Evolutionary conservation across 1,140 invertebrate species (phyloP).

Genomic region (Drosophila simulans): DNA sequence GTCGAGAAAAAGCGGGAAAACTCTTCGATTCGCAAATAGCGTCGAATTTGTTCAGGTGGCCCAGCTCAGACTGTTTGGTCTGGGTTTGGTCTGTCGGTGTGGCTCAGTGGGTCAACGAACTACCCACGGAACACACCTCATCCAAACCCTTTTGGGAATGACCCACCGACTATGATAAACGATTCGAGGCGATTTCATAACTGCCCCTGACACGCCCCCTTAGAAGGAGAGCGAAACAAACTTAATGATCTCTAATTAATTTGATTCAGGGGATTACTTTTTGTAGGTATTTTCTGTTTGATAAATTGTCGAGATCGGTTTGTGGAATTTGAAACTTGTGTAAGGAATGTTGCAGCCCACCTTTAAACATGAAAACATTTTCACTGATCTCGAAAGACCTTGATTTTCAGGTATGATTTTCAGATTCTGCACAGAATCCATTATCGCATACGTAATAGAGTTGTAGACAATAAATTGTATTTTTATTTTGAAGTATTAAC

Average conservation of each 20-base stretch:
- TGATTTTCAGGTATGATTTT: too few relatives aligned
- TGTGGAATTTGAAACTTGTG: background rate
- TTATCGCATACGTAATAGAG: too few relatives aligned
- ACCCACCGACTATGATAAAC: conserved; percentile 48
- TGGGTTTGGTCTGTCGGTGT: conserved; percentile 4
- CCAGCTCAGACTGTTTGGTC: conserved; percentile 7
- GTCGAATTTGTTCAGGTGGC: conserved; percentile 62
- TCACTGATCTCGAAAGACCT: background rate
- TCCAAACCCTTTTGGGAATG: background rate
- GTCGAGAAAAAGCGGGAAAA: conserved; percentile 43
- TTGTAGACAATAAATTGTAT: too few relatives aligned
- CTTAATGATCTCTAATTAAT: conserved; percentile 68
- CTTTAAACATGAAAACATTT: background rate
- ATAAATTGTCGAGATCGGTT: conserved; percentile 37
- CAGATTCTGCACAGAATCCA: too few relatives aligned
- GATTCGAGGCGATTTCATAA: conserved; percentile 26
- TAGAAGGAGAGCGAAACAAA: conserved; percentile 3
- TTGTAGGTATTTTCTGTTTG: conserved; percentile 12
- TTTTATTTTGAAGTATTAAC: too few relatives aligned
- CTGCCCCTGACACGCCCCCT: conserved; percentile 40
- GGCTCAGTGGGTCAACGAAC: conserved; percentile 36
- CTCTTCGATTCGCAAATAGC: conserved; percentile 45
- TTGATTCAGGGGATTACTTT: conserved; percentile 31
- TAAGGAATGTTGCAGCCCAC: background rate
- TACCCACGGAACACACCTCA: conserved; percentile 17